Conservation (phyloP, 2,113 vertebrate species). For the Spermophilus dauricus region DNA sequence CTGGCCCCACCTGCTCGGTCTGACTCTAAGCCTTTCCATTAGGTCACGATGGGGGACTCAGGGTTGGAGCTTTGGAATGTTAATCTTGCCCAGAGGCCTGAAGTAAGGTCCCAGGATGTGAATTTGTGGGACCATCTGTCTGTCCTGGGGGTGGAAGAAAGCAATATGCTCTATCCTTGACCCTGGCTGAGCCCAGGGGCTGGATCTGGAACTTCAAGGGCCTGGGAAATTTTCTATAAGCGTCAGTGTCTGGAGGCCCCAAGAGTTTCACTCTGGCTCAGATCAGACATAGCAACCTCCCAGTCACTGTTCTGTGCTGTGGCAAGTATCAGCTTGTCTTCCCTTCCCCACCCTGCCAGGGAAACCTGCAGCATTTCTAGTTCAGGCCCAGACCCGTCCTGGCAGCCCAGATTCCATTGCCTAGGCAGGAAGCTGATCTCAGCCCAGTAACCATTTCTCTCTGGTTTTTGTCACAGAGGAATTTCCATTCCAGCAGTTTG, state of each 20-base stretch:
- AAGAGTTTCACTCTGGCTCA: slow-evolving; percentile 77
- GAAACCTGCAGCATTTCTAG: slow-evolving; percentile 54
- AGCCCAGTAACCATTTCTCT: slow-evolving; percentile 51
- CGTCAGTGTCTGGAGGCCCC: slow-evolving; percentile 44
- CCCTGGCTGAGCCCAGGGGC: slow-evolving; percentile 56
- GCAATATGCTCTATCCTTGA: slow-evolving; percentile 53
- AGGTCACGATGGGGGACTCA: neutral
- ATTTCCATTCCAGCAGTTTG: neutral
- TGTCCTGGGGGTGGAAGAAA: slow-evolving; percentile 45
- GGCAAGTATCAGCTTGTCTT: slow-evolving; percentile 77
- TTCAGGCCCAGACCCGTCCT: slow-evolving; percentile 81
- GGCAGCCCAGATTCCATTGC: slow-evolving; percentile 73
- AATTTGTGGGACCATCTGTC: slow-evolving; percentile 27
- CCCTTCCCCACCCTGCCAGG: slow-evolving; percentile 69
- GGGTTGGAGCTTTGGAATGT: slow-evolving; percentile 10
- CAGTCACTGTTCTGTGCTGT: slow-evolving; percentile 47
- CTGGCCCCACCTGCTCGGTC: neutral
- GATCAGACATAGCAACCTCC: slow-evolving; percentile 59
- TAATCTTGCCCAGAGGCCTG: slow-evolving; percentile 59
- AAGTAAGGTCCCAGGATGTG: slow-evolving; percentile 31
- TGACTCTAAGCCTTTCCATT: neutral
- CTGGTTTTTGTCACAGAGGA: slow-evolving; percentile 50
- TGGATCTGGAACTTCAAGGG: neutral
- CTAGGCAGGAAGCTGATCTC: slow-evolving; percentile 53
- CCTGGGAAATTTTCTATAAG: slow-evolving; percentile 65